Evolutionary conservation across 2,113 vertebrate genomes (phyloP), one percentile per base, ranked within the genome.

Genomic region (Nyctibius bracteatus): DNA sequence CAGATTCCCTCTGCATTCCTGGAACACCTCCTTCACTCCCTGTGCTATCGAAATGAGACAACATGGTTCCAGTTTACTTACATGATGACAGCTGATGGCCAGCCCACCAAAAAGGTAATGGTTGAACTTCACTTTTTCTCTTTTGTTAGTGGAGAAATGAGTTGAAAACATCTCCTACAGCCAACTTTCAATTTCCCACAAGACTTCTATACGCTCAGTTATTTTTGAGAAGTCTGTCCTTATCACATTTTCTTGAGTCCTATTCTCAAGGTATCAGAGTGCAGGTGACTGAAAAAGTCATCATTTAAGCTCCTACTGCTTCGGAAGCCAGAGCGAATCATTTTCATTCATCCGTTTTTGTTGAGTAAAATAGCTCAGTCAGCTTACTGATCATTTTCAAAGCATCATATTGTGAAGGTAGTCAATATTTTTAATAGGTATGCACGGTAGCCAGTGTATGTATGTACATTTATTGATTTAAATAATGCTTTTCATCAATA

Each of bases 341-440:
- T 71, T 72, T 96, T 93, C 49, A 87, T 95, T 96, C 3, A 35
- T 31, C 44, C 78, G 25, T 92, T 97, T 96, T 94, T 92, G 52
- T 68, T 84, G 44, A 84, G 46, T 72, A 47, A 94, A 95, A 89
- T 30, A 92, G 54, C 39, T 78, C 24, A 37, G 28, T 81, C 70
- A 94, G 70, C 31, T 90, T 92, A 74, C 33, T 47, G 71, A 49
- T 49, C 15, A 90, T 78, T 97, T 97, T 94, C 74, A 96, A 96
- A 94, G 35, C 37, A 73, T 41, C 8, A 8, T n/a, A 91, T 68
- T 80, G 65, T 67, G 19, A 63, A 79, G 16, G 10, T 54, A 95
- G 92, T 92, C 92, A 92, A 81, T 89, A 78, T 73, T 95, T 97
- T 92, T 92, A 96, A 96, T 71, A 94, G 43, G 41, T 73, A 59